phyloP scores from a whole-genome alignment of 2,797 vertebrate species.

The Esox masquinongy region DNA sequence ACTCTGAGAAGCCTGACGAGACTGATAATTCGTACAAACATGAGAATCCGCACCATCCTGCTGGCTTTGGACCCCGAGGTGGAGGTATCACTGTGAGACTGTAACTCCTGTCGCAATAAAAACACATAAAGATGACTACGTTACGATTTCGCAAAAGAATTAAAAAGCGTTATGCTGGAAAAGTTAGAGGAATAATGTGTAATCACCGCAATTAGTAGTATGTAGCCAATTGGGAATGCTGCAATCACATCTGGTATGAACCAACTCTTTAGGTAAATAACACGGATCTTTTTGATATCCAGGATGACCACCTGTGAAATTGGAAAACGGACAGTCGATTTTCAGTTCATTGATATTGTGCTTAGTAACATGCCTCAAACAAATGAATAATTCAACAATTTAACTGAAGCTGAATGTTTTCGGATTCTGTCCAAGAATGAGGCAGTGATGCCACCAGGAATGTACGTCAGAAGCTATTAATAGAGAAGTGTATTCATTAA shows the following conservation, averaged over 20 bases:
- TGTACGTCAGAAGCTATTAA: neutral
- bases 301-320: conserved; percentile 72
- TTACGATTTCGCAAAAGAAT: neutral
- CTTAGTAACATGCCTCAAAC: conserved; percentile 15
- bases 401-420: conserved; percentile 35
- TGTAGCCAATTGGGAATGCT: conserved; percentile 80
- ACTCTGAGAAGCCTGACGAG: conserved; percentile 76
- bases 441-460: conserved; percentile 15
- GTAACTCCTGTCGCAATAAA: conserved; percentile 59
- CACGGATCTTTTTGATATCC: conserved; percentile 75
- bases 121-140: neutral
- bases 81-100: conserved; percentile 67
- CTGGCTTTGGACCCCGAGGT: conserved; percentile 72
- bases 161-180: neutral
- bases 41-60: conserved; percentile 79
- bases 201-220: conserved; percentile 77
- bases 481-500: conserved; percentile 14
- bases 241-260: conserved; percentile 79
- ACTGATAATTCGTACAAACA: conserved; percentile 80
- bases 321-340: conserved; percentile 15
- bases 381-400: conserved; percentile 39
- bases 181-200: conserved; percentile 1
- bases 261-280: conserved; percentile 77
- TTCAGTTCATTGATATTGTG: conserved; percentile 34
- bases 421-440: conserved; percentile 22